A percentile compares a stretch with the other conserved stretches of the same genome.
phyloP scores from a whole-genome alignment of 1,140 invertebrate genomes.

The Daktulosphaira vitifoliae region DNA sequence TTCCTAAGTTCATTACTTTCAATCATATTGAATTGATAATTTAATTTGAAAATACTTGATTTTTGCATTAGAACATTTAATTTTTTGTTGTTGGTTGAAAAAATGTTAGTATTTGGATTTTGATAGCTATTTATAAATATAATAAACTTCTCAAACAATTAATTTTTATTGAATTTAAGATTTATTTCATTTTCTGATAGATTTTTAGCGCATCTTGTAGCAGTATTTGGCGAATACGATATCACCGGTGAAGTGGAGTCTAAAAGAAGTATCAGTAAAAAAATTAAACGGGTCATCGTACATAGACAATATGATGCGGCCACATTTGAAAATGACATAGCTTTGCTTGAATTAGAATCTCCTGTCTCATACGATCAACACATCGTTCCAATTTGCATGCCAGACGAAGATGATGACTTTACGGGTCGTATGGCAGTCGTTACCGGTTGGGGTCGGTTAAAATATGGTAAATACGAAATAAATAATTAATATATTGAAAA shows the following conservation, averaged over 20 bases:
- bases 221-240: slow-evolving; percentile 84
- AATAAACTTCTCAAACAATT: no score
- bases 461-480: slow-evolving; percentile 53
- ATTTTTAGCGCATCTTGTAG: slow-evolving; percentile 78
- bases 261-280: slow-evolving; percentile 64
- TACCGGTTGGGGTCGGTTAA: slow-evolving; percentile 63
- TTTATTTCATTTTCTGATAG: no score
- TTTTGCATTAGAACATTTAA: no score
- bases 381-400: slow-evolving; percentile 89
- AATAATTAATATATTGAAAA: no score
- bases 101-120: no score
- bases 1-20: no score
- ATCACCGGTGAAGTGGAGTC: slow-evolving; percentile 73
- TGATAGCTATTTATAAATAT: no score
- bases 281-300: slow-evolving; percentile 78
- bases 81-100: no score
- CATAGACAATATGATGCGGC: slow-evolving; percentile 79
- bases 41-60: no score
- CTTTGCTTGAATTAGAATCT: slow-evolving; percentile 71
- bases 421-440: slow-evolving; percentile 74
- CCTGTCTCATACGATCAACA: slow-evolving; percentile 76
- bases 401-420: slow-evolving; percentile 68
- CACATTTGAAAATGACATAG: slow-evolving; percentile 85
- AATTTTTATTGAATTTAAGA: no score
- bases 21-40: no score